These are phyloP conservation scores for Leptinotarsa tumamoca DNA, from an alignment of 2,888 invertebrate genomes.

Conservation along the genomic window DNA sequence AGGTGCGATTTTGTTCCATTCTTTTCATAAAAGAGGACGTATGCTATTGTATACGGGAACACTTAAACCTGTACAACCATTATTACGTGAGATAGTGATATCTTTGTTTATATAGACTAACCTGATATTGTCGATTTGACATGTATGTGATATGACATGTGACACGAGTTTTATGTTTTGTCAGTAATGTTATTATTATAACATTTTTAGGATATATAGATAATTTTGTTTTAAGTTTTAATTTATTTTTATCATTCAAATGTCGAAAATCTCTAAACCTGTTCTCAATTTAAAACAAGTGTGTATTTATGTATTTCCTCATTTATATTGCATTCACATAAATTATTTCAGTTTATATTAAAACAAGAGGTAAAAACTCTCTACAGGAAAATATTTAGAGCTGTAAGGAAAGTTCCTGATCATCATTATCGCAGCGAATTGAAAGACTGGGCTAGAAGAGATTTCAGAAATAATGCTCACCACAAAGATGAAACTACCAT, in stretches of 20 bases:
- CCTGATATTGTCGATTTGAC: too few relatives aligned
- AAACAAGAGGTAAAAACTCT: conserved; percentile 82
- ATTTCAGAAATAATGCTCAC: conserved; percentile 79
- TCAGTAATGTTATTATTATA: too few relatives aligned
- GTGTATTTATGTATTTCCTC: conserved; percentile 37
- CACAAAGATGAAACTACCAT: conserved; percentile 80
- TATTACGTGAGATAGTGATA: too few relatives aligned
- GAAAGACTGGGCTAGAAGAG: conserved; percentile 78
- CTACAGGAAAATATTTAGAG: conserved; percentile 79
- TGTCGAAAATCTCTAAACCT: conserved; percentile 52
- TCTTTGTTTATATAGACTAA: too few relatives aligned
- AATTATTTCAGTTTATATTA: conserved; percentile 78
- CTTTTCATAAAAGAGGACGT: too few relatives aligned
- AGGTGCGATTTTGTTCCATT: too few relatives aligned
- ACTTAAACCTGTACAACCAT: too few relatives aligned
- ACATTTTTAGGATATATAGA: not conserved
- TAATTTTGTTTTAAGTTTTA: not conserved
- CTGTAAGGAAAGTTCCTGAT: conserved; percentile 76
- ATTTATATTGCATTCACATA: conserved; percentile 8
- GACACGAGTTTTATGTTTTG: too few relatives aligned
- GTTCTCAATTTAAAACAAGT: conserved; percentile 74
- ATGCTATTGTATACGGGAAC: too few relatives aligned
- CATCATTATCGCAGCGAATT: conserved; percentile 74
- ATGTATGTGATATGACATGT: too few relatives aligned
- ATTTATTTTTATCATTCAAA: conserved; percentile 16